A percentile compares a stretch with the other conserved stretches of the same genome.
Evolutionary conservation across 2,113 vertebrate genomes (phyloP).

Genomic region (Tenebrosternarchus preto): DNA sequence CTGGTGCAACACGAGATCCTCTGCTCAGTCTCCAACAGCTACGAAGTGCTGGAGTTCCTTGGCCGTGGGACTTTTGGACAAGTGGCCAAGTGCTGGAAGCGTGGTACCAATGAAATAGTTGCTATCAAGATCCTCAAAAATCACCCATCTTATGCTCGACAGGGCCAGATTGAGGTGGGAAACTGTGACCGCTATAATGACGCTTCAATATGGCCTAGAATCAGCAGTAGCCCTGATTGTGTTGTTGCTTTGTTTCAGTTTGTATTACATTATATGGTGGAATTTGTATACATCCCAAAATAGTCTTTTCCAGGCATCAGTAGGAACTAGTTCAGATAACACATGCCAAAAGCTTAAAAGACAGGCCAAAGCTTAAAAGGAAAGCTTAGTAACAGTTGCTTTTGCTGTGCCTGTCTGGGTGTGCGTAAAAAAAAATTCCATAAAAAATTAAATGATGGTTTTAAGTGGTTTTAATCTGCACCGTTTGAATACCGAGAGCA

Average conservation of each 20-base stretch:
- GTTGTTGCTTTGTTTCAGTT: not conserved
- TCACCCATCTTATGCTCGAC: slow-evolving; percentile 94
- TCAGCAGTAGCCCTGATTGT: not conserved
- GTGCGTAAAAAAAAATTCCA: no score
- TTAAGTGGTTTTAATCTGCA: no score
- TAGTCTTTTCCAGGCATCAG: no score
- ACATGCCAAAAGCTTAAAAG: no score
- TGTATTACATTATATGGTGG: not conserved
- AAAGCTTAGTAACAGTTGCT: no score
- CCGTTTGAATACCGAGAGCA: no score
- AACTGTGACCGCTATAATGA: not conserved
- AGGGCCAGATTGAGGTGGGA: slow-evolving; percentile 95
- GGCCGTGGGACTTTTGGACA: slow-evolving; percentile 96
- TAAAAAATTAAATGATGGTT: no score
- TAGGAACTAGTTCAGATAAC: no score
- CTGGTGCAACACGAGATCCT: slow-evolving; percentile 98
- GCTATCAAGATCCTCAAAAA: slow-evolving; percentile 99
- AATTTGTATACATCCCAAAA: no score
- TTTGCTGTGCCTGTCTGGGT: no score
- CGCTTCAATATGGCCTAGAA: not conserved
- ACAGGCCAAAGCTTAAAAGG: no score
- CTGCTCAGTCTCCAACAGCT: slow-evolving; percentile 96
- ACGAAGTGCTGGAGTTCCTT: slow-evolving; percentile 96
- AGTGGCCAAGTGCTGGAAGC: slow-evolving; percentile 97
- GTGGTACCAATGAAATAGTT: slow-evolving; percentile 97